Base-by-base conservation (phyloP, 2,113 vertebrate species). In the Nettapus auritus region DNA sequence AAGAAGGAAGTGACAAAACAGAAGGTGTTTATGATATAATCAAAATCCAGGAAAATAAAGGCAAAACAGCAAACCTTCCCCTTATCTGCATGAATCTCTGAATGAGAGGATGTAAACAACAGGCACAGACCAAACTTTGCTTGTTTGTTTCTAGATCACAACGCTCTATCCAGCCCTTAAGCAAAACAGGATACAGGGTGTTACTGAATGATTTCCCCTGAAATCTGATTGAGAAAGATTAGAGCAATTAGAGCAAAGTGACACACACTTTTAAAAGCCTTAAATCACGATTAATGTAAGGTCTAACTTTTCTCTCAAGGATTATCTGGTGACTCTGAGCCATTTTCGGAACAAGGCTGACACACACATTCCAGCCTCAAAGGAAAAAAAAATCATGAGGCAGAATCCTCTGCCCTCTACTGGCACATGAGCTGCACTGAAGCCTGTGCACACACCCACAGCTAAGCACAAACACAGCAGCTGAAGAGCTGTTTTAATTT, bases 401-500 rank as follows among this genome's bases (percentile, higher is more conserved):
- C 59, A 96, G 97, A 84, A 81, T 96, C 85, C 90, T 70, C 92
- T 95, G 97, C 97, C 97, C 97, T 94, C 97, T 97, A 16, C 96
- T 70, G 97, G 97, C 59, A 48, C 33, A 44, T 2, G 8, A 79
- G 57, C 40, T 0, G 0, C 81, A 90, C 14, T 86, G 73, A 89
- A 94, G 60, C 16, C 69, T 6, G 11, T 36, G 21, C 42, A 53
- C 44, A 15, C 17, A 22, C 20, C 42, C 40, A 46, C 16, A 18
- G 22, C 29, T 13, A 64, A 66, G 48, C 53, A 82, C 55, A n/a
- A 80, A n/a, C 36, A 55, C 29, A 75, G 52, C 42, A 57, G 48
- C 29, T 12, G 8, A 82, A 34, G 4, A 74, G 29, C 33, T 66
- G 21, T 16, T 82, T 46, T 29, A 57, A 60, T n/a, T 28, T 74